These are phyloP conservation scores for Thryonomys swinderianus DNA, from an alignment of 2,113 vertebrate species.

Conservation along the genomic window DNA sequence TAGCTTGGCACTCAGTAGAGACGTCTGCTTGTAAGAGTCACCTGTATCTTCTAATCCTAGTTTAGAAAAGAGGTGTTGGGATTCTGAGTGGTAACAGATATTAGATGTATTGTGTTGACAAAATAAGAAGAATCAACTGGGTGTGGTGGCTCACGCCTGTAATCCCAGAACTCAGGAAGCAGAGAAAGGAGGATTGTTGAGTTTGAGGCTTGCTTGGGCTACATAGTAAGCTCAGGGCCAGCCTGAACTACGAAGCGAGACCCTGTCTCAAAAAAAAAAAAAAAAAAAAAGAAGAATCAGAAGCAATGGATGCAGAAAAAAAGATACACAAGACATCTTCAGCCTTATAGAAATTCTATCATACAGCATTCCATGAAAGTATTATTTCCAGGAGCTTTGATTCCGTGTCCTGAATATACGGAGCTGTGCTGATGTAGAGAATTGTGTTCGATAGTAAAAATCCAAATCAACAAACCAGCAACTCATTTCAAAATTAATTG, in stretches of 20 bases:
- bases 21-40: not conserved
- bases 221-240: too few relatives aligned
- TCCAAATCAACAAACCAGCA: conserved; percentile 43
- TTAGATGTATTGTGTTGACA: not conserved
- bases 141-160: too few relatives aligned
- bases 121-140: conserved; percentile 1
- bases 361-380: not conserved
- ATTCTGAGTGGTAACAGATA: not conserved
- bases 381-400: not conserved
- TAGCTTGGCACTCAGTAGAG: not conserved
- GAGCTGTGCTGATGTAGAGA: not conserved
- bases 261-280: too few relatives aligned
- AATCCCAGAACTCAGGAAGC: too few relatives aligned
- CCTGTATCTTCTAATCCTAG: not conserved
- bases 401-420: not conserved
- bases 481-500: conserved; percentile 68
- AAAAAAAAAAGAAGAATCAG: not conserved
- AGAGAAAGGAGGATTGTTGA: too few relatives aligned
- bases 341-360: conserved; percentile 30
- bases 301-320: not conserved
- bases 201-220: too few relatives aligned
- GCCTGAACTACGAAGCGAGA: too few relatives aligned
- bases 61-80: not conserved
- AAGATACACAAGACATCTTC: not conserved
- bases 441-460: conserved; percentile 21